Percentiles rank a stretch among this genome's conserved stretches.
Conservation (phyloP, 2,888 invertebrate species). For the Caenorhabditis wallacei region DNA sequence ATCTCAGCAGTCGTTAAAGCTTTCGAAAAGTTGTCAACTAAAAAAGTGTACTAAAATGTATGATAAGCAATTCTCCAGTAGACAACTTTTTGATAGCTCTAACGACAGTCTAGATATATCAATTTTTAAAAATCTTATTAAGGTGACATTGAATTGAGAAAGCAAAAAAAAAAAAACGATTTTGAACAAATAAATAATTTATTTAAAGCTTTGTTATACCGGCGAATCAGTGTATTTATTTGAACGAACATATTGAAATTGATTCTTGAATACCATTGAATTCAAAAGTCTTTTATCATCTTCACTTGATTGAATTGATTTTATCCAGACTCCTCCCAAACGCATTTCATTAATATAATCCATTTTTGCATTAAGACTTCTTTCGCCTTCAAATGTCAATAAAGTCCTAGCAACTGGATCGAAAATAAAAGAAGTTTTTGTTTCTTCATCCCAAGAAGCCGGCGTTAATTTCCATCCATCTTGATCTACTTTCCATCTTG, state of each 20-base stretch:
- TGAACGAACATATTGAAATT: not conserved
- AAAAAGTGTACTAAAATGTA: too few relatives aligned
- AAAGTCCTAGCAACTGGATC: slow-evolving; percentile 53
- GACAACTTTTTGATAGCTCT: too few relatives aligned
- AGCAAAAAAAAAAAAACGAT: not conserved
- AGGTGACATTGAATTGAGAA: too few relatives aligned
- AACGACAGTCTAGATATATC: too few relatives aligned
- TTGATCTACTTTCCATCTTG: slow-evolving; percentile 49
- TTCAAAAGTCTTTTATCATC: slow-evolving; percentile 74
- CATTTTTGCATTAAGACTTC: slow-evolving; percentile 72
- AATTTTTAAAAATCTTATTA: too few relatives aligned
- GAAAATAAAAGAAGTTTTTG: slow-evolving; percentile 71
- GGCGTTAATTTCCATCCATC: slow-evolving; percentile 64
- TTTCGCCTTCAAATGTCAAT: slow-evolving; percentile 73
- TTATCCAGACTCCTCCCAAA: slow-evolving; percentile 79
- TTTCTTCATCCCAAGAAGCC: slow-evolving; percentile 69
- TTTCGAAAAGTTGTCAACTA: too few relatives aligned
- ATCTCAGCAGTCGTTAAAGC: too few relatives aligned
- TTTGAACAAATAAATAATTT: not conserved
- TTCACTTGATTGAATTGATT: slow-evolving; percentile 80
- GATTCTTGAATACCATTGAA: not conserved
- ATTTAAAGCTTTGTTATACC: not conserved
- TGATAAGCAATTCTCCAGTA: too few relatives aligned
- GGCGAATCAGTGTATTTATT: not conserved
- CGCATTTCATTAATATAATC: slow-evolving; percentile 69